Percentiles rank a stretch among this genome's conserved stretches.
Conservation (phyloP, 1,140 invertebrate genomes). For the Zophobas atratus region DNA sequence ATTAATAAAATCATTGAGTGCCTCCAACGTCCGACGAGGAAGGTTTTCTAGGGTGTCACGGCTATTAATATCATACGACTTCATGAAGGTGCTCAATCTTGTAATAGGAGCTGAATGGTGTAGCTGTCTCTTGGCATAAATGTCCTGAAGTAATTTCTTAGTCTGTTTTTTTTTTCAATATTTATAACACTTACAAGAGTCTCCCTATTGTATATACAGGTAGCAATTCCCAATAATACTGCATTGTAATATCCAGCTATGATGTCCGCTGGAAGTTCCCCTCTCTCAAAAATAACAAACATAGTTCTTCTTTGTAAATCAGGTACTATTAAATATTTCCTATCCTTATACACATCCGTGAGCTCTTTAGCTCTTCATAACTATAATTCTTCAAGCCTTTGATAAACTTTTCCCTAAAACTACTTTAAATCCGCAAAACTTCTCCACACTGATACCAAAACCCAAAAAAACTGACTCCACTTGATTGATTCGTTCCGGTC, state of each 20-base stretch:
- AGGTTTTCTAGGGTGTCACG: conserved; percentile 63
- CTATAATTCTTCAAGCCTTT: conserved; percentile 67
- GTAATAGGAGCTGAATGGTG: conserved; percentile 62
- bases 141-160: conserved; percentile 55
- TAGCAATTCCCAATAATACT: conserved; percentile 67
- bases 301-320: conserved; percentile 67
- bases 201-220: conserved; percentile 61
- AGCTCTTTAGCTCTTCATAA: conserved; percentile 64
- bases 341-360: conserved; percentile 66
- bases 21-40: conserved; percentile 66
- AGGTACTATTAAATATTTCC: conserved; percentile 70
- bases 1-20: conserved; percentile 67
- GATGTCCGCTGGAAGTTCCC: conserved; percentile 66
- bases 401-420: conserved; percentile 72
- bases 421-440: conserved; percentile 71
- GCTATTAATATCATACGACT: conserved; percentile 57
- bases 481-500: conserved; percentile 71
- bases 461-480: conserved; percentile 75
- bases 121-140: conserved; percentile 61
- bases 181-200: conserved; percentile 59
- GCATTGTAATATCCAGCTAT: conserved; percentile 73
- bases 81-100: conserved; percentile 61
- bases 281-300: conserved; percentile 69
- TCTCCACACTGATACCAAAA: conserved; percentile 66
- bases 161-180: conserved; percentile 50